Evolutionary conservation across 2,797 vertebrate genomes (phyloP).

Genomic region (Chelon auratus): DNA sequence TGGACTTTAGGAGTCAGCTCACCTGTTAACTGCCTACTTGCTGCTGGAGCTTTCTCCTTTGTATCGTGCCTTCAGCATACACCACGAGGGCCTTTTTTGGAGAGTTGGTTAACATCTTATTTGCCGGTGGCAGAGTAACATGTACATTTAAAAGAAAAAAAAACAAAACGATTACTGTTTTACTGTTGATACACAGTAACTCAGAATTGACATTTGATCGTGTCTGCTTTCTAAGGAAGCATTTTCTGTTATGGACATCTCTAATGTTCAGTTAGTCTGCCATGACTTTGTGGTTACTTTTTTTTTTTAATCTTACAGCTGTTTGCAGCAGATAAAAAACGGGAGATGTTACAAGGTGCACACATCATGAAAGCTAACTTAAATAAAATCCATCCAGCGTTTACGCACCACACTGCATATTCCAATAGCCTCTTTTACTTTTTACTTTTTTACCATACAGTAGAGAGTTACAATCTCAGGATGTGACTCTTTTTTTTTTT

Average conservation of each 20-base stretch:
- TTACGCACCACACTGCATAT: background rate
- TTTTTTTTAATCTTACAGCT: constrained; percentile 27
- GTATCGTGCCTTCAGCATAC: constrained; percentile 29
- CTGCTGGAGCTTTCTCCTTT: constrained; percentile 52
- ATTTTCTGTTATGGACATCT: constrained; percentile 68
- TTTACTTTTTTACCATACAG: constrained; percentile 15
- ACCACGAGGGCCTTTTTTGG: constrained; percentile 18
- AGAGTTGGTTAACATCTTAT: constrained; percentile 41
- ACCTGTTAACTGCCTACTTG: constrained; percentile 38
- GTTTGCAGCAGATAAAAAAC: constrained; percentile 31
- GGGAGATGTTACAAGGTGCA: constrained; percentile 13
- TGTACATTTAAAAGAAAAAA: constrained; percentile 40
- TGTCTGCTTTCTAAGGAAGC: constrained; percentile 85
- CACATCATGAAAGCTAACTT: constrained; percentile 23
- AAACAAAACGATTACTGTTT: background rate
- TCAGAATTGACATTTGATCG: constrained; percentile 59
- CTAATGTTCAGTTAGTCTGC: constrained; percentile 60
- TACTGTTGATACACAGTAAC: constrained; percentile 63
- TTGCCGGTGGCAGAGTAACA: constrained; percentile 48
- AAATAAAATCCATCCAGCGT: constrained; percentile 24
- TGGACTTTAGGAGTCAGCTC: constrained; percentile 29
- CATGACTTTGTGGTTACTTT: constrained; percentile 38
- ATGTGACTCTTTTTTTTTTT: constrained; percentile 3
- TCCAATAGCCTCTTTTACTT: background rate
- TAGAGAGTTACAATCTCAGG: constrained; percentile 33